phyloP scores from a whole-genome alignment of 2,113 vertebrate genomes.

The Catharus minimus region DNA sequence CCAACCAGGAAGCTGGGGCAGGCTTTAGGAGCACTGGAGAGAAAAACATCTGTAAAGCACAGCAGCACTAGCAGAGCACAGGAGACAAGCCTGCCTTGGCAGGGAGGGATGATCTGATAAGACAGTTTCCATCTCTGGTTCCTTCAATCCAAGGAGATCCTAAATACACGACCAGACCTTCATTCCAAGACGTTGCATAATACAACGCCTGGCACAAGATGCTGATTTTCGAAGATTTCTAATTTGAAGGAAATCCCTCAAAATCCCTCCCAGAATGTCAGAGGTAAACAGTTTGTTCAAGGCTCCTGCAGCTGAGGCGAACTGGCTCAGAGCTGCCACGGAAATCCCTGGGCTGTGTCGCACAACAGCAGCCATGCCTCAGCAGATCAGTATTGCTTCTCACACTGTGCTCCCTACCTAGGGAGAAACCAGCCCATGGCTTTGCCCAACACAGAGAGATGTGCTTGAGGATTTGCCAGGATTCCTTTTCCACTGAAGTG shows the following conservation, averaged over 20 bases:
- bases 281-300: slow-evolving; percentile 30
- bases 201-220: not conserved
- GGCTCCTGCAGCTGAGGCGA: not conserved
- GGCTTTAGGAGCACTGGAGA: not conserved
- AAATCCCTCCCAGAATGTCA: slow-evolving; percentile 23
- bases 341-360: not conserved
- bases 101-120: slow-evolving; percentile 11
- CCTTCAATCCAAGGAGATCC: not conserved
- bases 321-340: not conserved
- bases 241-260: slow-evolving; percentile 45
- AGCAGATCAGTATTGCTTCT: not conserved
- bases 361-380: not conserved
- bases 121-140: not conserved
- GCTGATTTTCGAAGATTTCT: slow-evolving; percentile 17
- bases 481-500: not conserved
- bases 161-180: not conserved
- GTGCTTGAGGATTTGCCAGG: not conserved
- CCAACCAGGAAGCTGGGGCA: not conserved
- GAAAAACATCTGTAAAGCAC: not conserved
- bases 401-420: not conserved
- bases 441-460: not conserved
- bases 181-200: not conserved
- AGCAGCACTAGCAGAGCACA: not conserved
- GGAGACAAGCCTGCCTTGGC: not conserved
- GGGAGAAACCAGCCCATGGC: not conserved